Evolutionary conservation across 2,797 vertebrate genomes (phyloP).

Genomic region (Crenichthys baileyi): DNA sequence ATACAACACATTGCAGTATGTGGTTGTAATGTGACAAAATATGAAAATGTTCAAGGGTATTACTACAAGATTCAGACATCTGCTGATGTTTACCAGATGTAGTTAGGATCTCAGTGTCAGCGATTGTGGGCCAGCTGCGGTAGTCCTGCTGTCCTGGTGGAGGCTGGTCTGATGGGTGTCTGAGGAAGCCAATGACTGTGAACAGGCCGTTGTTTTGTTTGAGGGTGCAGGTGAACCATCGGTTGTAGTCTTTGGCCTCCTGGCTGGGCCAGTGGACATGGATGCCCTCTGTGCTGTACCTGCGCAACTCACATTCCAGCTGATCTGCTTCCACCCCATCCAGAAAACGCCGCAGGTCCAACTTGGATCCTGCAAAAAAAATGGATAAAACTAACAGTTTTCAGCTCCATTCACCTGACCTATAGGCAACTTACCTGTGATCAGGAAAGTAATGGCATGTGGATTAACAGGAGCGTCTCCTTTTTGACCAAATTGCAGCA

Average conservation of each 20-base stretch:
- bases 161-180: constrained; percentile 59
- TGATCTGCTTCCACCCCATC: constrained; percentile 41
- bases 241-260: constrained; percentile 51
- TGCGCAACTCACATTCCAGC: constrained; percentile 76
- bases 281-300: constrained; percentile 71
- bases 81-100: constrained; percentile 70
- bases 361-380: constrained; percentile 64
- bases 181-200: constrained; percentile 68
- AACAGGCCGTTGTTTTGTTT: constrained; percentile 66
- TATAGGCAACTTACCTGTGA: constrained; percentile 63
- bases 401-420: background rate
- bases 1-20: background rate
- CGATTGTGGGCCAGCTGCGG: constrained; percentile 50
- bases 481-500: constrained; percentile 76
- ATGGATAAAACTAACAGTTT: background rate
- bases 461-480: constrained; percentile 70
- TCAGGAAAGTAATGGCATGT: constrained; percentile 73
- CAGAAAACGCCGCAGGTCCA: constrained; percentile 68
- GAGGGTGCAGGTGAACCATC: constrained; percentile 77
- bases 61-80: background rate
- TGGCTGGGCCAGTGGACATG: constrained; percentile 76
- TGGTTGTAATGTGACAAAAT: background rate
- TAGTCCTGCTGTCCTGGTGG: constrained; percentile 54
- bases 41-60: background rate
- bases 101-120: constrained; percentile 53